Evolutionary conservation across 1,140 invertebrate species (phyloP), one percentile per base, ranked within the genome.

Genomic region (Campoletis sonorensis): DNA sequence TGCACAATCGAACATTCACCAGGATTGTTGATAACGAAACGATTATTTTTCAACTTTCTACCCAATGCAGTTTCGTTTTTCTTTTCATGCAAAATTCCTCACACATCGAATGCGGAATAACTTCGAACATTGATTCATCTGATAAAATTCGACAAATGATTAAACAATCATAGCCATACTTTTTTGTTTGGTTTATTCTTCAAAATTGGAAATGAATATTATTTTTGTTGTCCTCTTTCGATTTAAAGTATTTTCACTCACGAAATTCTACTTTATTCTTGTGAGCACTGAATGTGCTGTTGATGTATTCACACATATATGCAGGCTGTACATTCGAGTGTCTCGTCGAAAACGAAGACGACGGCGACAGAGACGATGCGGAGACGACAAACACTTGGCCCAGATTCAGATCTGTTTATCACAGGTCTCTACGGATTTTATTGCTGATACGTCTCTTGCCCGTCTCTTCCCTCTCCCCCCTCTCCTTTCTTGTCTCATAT

Each of bases 361-460:
- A 85, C 86, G 85, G 85, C 85, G 84, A 87, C 37, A 10, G 10
- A 4, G 37, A 37, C 71, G 21, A 21, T 15, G 23, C 51, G 75
- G n/a, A 84, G 51, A 85, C 86, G 86, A 86, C 85, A 85, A 87
- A 85, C 84, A 84, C 85, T 87, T 87, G 86, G 86, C 86, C 86
- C 85, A 87, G 85, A 86, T 87, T 85, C 85, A 82, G 49, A 85
- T 85, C 77, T 87, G 86, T 87, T 87, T 86, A 86, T 85, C 72
- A 81, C 83, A 45, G 79, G 80, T 71, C 82, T 81, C 82, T 79
- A 84, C 81, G 82, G 85, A 87, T 87, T 85, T 87, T 87, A 87
- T 87, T 87, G 85, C 86, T 86, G 85, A 84, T 85, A 85, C 84
- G 84, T 85, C 71, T 84, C 84, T 85, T 79, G 71, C 72, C 26